Base-by-base conservation (phyloP, 1,140 invertebrate species). In the Drosophila virilis region DNA sequence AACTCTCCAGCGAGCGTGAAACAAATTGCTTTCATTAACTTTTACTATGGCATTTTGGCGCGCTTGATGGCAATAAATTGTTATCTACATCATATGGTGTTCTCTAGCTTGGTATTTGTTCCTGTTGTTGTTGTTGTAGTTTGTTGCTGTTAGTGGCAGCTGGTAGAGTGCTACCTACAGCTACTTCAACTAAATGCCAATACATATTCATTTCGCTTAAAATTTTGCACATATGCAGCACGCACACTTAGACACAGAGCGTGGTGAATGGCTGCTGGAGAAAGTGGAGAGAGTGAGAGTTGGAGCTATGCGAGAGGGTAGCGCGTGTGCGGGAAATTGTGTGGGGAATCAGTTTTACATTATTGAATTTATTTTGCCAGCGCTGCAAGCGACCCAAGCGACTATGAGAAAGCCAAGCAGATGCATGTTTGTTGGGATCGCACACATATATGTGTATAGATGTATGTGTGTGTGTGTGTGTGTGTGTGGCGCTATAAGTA, bases 11-110 rank as follows among this genome's bases (percentile, higher is more conserved):
- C 12, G 59, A 66, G 64, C 70, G 55, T 12, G 38, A 80, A 89
- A 88, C 84, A 89, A 88, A 88, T 89, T 89, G 83, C 84, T 89
- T 88, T 88, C 83, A 88, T 88, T 88, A 88, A 88, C 83, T 88
- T 88, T 89, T 89, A 88, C 76, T 89, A 88, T 89, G 79, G 77
- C 83, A 83, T 88, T 89, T 88, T 88, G 74, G 80, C 73, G 77
- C 73, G 73, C 77, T 80, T 74, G 77, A 88, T 78, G 73, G 68
- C 83, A 83, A 86, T 86, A 86, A 86, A 86, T 86, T 86, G 76
- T 83, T 86, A 86, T 86, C 79, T 88, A 70, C 45, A 76, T 69
- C 78, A 74, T 62, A 74, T 65, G 59, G 48, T 70, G 51, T 74
- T 40, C 43, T 22, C 12, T 15, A 28, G 12, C 12, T 40, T 28